Evolutionary conservation across 1,140 invertebrate genomes (phyloP), one percentile per base, ranked within the genome.

Genomic region (Drosophila mojavensis): DNA sequence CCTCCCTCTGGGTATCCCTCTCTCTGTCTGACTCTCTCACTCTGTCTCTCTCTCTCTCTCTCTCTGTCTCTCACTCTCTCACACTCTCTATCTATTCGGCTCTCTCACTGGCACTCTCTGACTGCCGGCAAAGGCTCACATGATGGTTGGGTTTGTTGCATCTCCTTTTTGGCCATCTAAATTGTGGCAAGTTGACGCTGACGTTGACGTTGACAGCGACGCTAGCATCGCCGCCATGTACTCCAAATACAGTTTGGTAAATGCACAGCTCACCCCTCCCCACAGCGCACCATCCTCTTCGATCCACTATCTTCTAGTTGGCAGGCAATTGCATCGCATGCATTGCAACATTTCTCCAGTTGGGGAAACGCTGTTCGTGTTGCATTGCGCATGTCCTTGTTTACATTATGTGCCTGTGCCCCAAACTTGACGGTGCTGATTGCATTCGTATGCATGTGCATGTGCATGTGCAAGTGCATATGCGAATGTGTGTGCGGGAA

Each of bases 291-390:
- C 60, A n/a, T 59, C 51, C 24, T 47, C 17, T 41, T 15, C 51
- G 36, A 60, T n/a, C 73, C 68, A 76, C 84, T 89, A 89, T 90
- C 85, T 89, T 89, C 84, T 89, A 89, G 84, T 90, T 88, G 84
- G 83, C 75, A 78, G 84, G 83, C 79, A 78, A 75, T 88, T 88
- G 80, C 84, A 88, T 89, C 84, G 74, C 81, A 73, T 81, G 78
- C 84, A 78, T 62, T 72, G 77, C 74, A 75, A 69, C 66, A 85
- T 73, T 89, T 89, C 84, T 89, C 84, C 84, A 80, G 80, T 81
- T 78, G 84, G 85, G 84, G 84, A 89, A 89, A 66, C 60, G 61
- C 45, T 50, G 60, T 13, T 20, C 5, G 15, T 36, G 30, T 9
- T 26, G 63, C 85, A 89, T 20, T 89, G 84, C 84, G 84, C 84